phyloP scores from a whole-genome alignment of 2,113 vertebrate species.

The Takifugu bimaculatus region DNA sequence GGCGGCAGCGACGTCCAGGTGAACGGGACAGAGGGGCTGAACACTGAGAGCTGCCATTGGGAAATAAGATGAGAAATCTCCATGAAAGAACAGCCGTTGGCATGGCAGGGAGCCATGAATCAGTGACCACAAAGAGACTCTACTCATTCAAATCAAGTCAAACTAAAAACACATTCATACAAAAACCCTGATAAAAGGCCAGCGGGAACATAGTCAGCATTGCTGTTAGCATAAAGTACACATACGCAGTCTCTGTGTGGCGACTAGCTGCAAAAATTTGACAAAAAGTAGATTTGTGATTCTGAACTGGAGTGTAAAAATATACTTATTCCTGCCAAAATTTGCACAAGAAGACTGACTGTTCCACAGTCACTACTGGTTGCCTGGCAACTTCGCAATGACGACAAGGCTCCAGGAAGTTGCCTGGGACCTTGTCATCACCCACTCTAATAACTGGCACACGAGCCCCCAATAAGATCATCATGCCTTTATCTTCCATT shows the following conservation, averaged over 20 bases:
- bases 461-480: neutral
- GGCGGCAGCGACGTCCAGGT: no score
- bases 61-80: no score
- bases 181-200: neutral
- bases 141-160: neutral
- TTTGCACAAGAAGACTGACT: neutral
- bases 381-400: constrained; percentile 2
- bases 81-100: neutral
- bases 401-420: constrained; percentile 9
- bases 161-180: no score
- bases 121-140: constrained; percentile 2
- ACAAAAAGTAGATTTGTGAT: no score
- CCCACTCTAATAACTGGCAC: neutral
- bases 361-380: neutral
- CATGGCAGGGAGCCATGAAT: constrained; percentile 18
- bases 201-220: no score
- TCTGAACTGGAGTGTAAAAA: no score
- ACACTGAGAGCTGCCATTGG: no score
- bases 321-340: neutral
- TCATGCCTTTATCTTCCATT: no score
- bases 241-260: no score
- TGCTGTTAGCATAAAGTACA: no score
- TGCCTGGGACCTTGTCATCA: neutral
- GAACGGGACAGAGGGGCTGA: no score
- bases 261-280: no score